Base-by-base conservation (phyloP, 2,797 vertebrate species). In the Oreochromis mossambicus region DNA sequence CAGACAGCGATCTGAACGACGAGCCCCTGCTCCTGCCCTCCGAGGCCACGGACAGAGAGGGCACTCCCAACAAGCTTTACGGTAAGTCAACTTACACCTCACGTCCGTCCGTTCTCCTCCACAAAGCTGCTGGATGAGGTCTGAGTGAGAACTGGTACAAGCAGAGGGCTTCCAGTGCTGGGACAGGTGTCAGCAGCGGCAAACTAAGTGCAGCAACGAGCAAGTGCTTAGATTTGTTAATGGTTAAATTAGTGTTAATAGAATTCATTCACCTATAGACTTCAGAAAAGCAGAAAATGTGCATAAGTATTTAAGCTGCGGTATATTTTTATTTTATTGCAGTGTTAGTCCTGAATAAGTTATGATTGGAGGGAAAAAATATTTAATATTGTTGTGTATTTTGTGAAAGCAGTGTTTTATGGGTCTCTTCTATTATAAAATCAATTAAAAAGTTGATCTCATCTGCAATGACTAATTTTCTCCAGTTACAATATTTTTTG, bases 51-150 rank as follows among this genome's bases (percentile, higher is more conserved):
- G 98, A 98, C 97, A 96, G 96, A 93, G 97, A 98, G 95, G 98
- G 98, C 96, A 96, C 97, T 95, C 97, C 98, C 95, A 97, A 96
- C 97, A 98, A 98, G 97, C 98, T 98, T 95, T 98, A 98, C 93
- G 98, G 98, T 99, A 95, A 99, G 98, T 98, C 95, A 91, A 92
- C 81, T 85, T 66, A 48, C 41, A 19, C 61, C 58, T 79, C 66
- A 14, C 5, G 3, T 70, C 63, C 6, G 8, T 82, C 29, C 36
- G 9, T 24, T 78, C 14, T 29, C 43, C 34, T 50, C 11, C n/a
- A 26, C 6, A 19, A 43, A 83, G 56, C 51, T 85, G 78, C 79
- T 43, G 86, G 50, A 17, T 77, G 24, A 36, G 24, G 21, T 78
- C 75, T 24, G 29, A 14, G 50, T 21, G 84, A 75, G 79, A 84